phyloP scores from a whole-genome alignment of 30 jellyfish, hydroid and myxozoan genomes.

The Aurelia aurita complex sp. Pacific region DNA sequence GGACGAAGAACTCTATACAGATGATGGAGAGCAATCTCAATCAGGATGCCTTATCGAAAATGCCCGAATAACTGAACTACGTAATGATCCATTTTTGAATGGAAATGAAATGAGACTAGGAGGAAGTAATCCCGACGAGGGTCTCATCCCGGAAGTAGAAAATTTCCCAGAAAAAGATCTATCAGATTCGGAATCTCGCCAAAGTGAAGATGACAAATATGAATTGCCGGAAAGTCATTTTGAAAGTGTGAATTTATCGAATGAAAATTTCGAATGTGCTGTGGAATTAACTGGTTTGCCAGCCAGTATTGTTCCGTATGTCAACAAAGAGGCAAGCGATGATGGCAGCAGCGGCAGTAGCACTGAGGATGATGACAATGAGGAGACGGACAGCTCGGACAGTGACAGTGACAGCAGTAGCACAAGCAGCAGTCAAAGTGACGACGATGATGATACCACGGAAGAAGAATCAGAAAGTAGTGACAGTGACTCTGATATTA shows the following conservation, averaged over 20 bases:
- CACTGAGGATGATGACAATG: conserved; percentile 32
- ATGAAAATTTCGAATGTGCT: conserved; percentile 19
- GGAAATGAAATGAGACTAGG: conserved; percentile 17
- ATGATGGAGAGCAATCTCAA: neutral
- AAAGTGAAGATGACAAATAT: conserved; percentile 8
- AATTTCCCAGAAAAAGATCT: conserved; percentile 37
- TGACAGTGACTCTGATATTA: conserved; percentile 47
- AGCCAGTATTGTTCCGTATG: neutral
- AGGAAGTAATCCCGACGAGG: conserved; percentile 28
- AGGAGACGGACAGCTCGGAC: conserved; percentile 41
- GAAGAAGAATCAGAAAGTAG: conserved; percentile 49
- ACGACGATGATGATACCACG: conserved; percentile 24
- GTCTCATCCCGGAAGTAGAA: conserved; percentile 32
- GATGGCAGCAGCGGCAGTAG: conserved; percentile 50
- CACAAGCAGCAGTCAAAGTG: conserved; percentile 47
- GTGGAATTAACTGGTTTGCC: conserved; percentile 28
- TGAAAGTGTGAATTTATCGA: conserved; percentile 30
- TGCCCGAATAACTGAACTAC: conserved; percentile 24
- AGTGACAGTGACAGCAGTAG: conserved; percentile 53
- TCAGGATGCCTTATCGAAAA: conserved; percentile 8
- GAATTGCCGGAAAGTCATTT: conserved; percentile 44
- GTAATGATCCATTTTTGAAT: conserved; percentile 39
- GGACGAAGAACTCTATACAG: conserved; percentile 17
- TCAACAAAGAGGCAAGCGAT: conserved; percentile 33
- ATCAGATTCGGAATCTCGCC: conserved; percentile 9